These are phyloP conservation scores for Endomychus coccineus DNA, from an alignment of 2,888 invertebrate species.

Conservation along the genomic window DNA sequence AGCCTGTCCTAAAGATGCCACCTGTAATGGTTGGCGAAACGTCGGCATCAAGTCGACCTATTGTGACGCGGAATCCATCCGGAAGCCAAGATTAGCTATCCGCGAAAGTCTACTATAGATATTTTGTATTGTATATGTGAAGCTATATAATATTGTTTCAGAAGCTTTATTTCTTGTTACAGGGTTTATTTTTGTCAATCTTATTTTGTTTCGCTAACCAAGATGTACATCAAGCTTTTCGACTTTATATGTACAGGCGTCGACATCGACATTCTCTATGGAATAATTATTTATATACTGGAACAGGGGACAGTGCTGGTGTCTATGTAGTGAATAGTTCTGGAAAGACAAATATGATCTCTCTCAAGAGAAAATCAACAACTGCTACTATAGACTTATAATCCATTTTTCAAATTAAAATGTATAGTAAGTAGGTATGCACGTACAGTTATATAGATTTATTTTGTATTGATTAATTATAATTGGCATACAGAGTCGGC, in stretches of 20 bases:
- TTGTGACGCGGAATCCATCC: too few species aligned
- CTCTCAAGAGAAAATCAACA: constrained; percentile 31
- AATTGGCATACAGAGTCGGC: too few species aligned
- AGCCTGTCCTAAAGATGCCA: too few species aligned
- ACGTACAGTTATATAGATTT: background rate
- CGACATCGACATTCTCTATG: constrained; percentile 30
- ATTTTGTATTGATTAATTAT: too few species aligned
- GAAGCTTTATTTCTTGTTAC: constrained; percentile 13
- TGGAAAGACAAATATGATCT: constrained; percentile 31
- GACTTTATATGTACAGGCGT: constrained; percentile 44
- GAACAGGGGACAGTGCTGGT: constrained; percentile 35
- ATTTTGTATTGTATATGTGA: too few species aligned
- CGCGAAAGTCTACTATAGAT: too few species aligned
- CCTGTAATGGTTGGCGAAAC: too few species aligned
- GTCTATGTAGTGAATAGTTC: constrained; percentile 37
- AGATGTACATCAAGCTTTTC: constrained; percentile 55
- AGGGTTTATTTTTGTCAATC: constrained; percentile 65
- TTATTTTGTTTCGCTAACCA: constrained; percentile 71
- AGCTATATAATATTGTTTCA: too few species aligned
- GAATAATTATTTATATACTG: constrained; percentile 35
- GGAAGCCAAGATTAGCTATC: too few species aligned
- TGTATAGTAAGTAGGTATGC: background rate
- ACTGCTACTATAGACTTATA: too few species aligned
- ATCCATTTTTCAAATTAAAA: too few species aligned
- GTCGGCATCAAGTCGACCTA: too few species aligned